Conservation (phyloP, 2,797 vertebrate genomes). For the Anguilla pacifica region DNA sequence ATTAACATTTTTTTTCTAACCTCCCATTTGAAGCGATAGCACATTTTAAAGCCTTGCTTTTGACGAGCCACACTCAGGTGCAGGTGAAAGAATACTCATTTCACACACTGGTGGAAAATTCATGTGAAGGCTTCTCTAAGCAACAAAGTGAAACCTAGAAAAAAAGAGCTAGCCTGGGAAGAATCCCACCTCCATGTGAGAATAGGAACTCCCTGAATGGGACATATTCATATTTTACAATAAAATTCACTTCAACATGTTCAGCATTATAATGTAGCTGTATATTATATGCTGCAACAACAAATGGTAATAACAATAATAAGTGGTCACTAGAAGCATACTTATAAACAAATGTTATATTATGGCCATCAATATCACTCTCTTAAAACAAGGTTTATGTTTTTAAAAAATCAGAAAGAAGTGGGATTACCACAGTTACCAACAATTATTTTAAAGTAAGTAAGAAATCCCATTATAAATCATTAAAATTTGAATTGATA, state of each 20-base stretch:
- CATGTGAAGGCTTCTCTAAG: background rate
- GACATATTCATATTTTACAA: background rate
- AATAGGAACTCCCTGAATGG: background rate
- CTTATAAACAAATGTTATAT: background rate
- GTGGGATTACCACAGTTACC: background rate
- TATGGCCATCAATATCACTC: background rate
- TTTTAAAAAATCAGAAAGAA: background rate
- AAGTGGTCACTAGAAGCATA: background rate
- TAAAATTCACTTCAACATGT: background rate
- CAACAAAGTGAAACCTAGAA: background rate
- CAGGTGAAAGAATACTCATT: slow-evolving; percentile 12
- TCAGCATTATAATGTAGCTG: background rate
- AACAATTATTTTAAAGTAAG: slow-evolving; percentile 4
- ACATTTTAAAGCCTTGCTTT: background rate
- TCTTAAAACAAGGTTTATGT: background rate
- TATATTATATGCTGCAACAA: background rate
- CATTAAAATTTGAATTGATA: slow-evolving; percentile 31
- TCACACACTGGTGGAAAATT: background rate
- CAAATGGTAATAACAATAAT: slow-evolving; percentile 3
- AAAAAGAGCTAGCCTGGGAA: background rate
- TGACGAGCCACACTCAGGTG: background rate
- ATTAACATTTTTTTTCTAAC: background rate
- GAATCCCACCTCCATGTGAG: background rate
- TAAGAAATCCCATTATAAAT: background rate
- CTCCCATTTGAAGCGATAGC: background rate